These are phyloP conservation scores for Ischnura elegans DNA, from an alignment of 2,888 invertebrate species.

Conservation along the genomic window DNA sequence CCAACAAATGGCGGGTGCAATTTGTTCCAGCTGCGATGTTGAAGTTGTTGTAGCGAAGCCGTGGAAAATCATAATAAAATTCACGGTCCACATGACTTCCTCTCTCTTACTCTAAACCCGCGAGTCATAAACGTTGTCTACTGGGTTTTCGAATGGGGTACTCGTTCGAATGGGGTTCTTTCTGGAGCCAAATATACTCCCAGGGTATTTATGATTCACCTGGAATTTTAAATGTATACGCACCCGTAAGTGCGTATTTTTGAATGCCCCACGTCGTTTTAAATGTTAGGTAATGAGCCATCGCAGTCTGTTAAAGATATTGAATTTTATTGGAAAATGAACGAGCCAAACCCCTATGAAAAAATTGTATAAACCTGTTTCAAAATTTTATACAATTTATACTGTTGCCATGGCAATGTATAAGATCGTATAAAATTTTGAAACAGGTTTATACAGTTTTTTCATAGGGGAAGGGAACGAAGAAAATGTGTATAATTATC, in stretches of 20 bases:
- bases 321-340: background rate
- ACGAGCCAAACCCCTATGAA: no score
- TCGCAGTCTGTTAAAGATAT: background rate
- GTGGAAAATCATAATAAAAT: background rate
- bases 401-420: no score
- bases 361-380: no score
- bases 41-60: background rate
- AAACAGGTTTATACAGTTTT: no score
- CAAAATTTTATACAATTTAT: no score
- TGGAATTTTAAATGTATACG: background rate
- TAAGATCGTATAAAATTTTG: no score
- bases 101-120: no score
- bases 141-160: background rate
- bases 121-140: background rate
- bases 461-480: no score
- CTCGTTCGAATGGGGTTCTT: no score
- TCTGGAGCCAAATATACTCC: no score
- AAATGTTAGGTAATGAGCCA: background rate
- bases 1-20: background rate
- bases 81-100: background rate
- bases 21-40: constrained; percentile 6
- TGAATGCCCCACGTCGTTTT: background rate
- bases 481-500: no score
- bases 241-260: background rate
- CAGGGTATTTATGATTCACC: background rate